Conservation (phyloP, 2,797 vertebrate genomes). For the Moxostoma hubbsi region DNA sequence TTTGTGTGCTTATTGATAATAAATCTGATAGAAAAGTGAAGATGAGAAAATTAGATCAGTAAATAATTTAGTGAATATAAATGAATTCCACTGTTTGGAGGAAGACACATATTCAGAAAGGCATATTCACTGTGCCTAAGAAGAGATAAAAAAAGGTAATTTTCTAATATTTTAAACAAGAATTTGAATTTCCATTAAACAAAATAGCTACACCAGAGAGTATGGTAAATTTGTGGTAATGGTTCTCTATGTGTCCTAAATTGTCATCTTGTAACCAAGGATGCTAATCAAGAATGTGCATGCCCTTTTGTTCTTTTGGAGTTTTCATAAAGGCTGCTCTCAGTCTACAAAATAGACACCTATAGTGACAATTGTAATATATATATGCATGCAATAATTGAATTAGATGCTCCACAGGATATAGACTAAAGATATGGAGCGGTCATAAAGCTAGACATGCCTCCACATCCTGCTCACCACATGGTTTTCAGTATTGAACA, state of each 20-base stretch:
- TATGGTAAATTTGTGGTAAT: constrained; percentile 19
- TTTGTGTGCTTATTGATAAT: constrained; percentile 28
- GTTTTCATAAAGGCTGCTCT: constrained; percentile 19
- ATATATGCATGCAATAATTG: constrained; percentile 43
- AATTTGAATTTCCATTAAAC: neutral
- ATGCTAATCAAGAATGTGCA: constrained; percentile 36
- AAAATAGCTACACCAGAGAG: neutral
- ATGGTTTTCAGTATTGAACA: constrained; percentile 61
- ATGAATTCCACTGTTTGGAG: neutral
- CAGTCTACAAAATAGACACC: constrained; percentile 44
- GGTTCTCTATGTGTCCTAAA: constrained; percentile 4
- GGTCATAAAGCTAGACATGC: constrained; percentile 60
- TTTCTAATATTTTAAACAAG: neutral
- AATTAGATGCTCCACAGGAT: constrained; percentile 54
- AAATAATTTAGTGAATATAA: constrained; percentile 31
- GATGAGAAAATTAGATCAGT: constrained; percentile 31
- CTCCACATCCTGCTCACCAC: constrained; percentile 66
- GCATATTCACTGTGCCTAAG: neutral
- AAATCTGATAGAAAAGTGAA: constrained; percentile 6
- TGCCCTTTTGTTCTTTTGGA: constrained; percentile 30
- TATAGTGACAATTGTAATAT: constrained; percentile 45
- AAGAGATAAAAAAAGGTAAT: neutral
- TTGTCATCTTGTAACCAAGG: constrained; percentile 42
- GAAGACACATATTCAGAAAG: neutral
- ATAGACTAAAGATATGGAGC: constrained; percentile 62